phyloP scores from a whole-genome alignment of 2,113 vertebrate species.

The Galbula dea region DNA sequence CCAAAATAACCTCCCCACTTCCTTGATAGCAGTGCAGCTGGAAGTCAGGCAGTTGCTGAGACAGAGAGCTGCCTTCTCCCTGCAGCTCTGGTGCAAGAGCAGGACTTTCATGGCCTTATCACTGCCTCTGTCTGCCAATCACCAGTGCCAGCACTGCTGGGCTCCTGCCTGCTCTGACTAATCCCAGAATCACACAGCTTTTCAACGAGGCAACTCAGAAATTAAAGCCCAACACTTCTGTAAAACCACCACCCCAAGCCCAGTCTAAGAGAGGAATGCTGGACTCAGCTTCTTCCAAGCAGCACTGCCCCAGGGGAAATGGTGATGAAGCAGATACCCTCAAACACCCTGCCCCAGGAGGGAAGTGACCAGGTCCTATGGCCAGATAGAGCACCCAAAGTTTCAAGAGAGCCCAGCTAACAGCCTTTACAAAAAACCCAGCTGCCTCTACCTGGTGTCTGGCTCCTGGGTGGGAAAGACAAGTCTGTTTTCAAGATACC shows the following conservation, averaged over 20 bases:
- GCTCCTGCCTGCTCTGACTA: neutral
- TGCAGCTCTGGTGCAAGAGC: neutral
- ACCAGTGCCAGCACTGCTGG: neutral
- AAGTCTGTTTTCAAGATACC: neutral
- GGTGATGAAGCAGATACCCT: neutral
- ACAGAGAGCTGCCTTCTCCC: neutral
- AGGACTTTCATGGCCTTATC: neutral
- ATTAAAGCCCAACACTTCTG: neutral
- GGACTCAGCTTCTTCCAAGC: neutral
- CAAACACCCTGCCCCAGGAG: neutral
- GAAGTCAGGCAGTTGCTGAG: neutral
- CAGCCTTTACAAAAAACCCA: neutral
- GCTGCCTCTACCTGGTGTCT: neutral
- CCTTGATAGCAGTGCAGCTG: neutral
- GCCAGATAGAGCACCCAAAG: fast-evolving
- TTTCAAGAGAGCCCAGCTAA: neutral
- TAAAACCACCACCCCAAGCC: neutral
- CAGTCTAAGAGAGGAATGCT: neutral
- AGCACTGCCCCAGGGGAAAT: fast-evolving
- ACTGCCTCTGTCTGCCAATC: neutral
- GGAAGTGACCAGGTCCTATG: fast-evolving
- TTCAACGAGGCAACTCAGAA: neutral
- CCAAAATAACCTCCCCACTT: neutral
- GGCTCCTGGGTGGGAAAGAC: neutral
- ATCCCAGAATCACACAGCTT: neutral